A percentile compares a stretch with the other conserved stretches of the same genome.
These are phyloP conservation scores for Lonchura striata DNA, from an alignment of 2,113 vertebrate species.

Conservation along the genomic window DNA sequence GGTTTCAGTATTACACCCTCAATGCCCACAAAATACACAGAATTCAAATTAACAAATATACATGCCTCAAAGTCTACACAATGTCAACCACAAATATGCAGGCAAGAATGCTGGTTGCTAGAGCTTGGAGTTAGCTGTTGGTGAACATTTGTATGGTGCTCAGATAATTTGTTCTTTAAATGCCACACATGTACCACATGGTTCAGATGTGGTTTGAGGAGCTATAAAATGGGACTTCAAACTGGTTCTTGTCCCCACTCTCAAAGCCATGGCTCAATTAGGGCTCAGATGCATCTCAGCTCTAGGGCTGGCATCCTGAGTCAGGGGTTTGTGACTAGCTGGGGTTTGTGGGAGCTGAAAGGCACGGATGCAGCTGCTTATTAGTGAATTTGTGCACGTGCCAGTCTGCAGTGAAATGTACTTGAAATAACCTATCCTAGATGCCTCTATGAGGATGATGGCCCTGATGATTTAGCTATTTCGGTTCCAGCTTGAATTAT, in stretches of 20 bases:
- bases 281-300: not conserved
- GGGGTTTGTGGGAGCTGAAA: conserved; percentile 19
- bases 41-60: conserved; percentile 53
- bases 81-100: conserved; percentile 61
- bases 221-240: conserved; percentile 44
- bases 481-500: conserved; percentile 60
- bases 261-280: not conserved
- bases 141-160: conserved; percentile 44
- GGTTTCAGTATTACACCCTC: conserved; percentile 6
- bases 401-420: conserved; percentile 58
- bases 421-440: conserved; percentile 65
- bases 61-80: conserved; percentile 34
- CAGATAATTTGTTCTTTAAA: conserved; percentile 18
- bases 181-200: conserved; percentile 20
- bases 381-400: conserved; percentile 58
- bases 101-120: conserved; percentile 8
- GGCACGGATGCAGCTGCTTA: conserved; percentile 5
- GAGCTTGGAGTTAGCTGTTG: not conserved
- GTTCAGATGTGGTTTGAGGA: conserved; percentile 45
- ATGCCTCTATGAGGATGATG: conserved; percentile 44
- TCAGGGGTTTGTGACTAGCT: conserved; percentile 8
- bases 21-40: conserved; percentile 56
- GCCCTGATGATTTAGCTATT: conserved; percentile 68
- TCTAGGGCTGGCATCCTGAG: not conserved
- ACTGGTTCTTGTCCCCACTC: not conserved